Evolutionary conservation across 1,140 invertebrate genomes (phyloP).

Genomic region (Drosophila mayri): DNA sequence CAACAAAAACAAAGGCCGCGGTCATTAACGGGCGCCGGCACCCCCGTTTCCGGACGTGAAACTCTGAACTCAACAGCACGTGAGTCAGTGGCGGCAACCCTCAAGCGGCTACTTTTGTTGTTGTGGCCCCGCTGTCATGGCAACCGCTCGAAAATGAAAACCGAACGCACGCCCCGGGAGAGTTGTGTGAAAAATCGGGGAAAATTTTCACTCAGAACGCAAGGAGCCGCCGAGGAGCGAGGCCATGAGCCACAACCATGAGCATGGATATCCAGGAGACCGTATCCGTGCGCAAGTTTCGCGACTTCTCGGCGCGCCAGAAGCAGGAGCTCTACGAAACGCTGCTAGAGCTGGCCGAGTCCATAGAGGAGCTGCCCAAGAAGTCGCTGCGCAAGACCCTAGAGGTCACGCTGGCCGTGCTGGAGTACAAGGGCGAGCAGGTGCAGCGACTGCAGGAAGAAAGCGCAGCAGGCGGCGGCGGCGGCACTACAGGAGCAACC

Average conservation of each 20-base stretch:
- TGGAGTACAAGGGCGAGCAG: conserved; percentile 79
- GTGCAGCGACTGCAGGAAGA: conserved; percentile 41
- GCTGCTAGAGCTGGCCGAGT: conserved; percentile 61
- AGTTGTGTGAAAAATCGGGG: conserved; percentile 18
- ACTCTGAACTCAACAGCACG: conserved; percentile 52
- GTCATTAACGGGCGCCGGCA: conserved; percentile 59
- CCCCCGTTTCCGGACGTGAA: conserved; percentile 43
- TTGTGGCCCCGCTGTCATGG: conserved; percentile 65
- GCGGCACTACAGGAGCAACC: neutral
- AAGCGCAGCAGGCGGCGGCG: neutral
- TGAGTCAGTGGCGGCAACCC: conserved; percentile 57
- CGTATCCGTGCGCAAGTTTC: conserved; percentile 78
- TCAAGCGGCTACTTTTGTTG: conserved; percentile 43
- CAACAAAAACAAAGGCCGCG: conserved; percentile 72
- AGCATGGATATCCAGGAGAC: conserved; percentile 78
- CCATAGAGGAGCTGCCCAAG: conserved; percentile 74
- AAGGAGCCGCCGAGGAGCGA: conserved; percentile 52
- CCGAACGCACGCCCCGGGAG: conserved; percentile 16
- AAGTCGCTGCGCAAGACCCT: conserved; percentile 76
- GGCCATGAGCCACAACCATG: conserved; percentile 62
- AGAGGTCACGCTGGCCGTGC: conserved; percentile 69
- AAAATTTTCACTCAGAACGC: conserved; percentile 69
- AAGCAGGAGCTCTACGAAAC: conserved; percentile 82
- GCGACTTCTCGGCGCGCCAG: conserved; percentile 69
- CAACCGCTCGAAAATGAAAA: conserved; percentile 53